phyloP scores from a whole-genome alignment of 2,113 vertebrate species.

The Bostrychus sinensis region DNA sequence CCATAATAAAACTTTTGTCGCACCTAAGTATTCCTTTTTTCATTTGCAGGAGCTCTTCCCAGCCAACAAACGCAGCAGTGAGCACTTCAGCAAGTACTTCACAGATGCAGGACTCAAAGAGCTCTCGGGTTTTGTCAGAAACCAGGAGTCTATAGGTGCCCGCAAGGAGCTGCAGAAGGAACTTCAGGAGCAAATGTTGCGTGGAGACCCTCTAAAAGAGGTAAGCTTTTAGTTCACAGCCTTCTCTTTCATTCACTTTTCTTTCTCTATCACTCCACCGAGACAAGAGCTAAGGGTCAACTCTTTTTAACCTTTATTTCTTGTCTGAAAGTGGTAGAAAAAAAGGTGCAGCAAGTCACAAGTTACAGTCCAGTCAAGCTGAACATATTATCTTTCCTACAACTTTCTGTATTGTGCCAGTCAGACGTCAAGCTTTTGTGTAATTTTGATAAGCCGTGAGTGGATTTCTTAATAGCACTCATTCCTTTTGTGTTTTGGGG shows the following conservation, averaged over 20 bases:
- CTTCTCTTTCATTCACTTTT: not conserved
- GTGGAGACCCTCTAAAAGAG: conserved; percentile 92
- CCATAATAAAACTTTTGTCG: not conserved
- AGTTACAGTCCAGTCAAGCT: conserved; percentile 34
- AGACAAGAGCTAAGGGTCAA: conserved; percentile 2
- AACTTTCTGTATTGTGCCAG: conserved; percentile 12
- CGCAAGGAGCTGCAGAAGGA: conserved; percentile 97
- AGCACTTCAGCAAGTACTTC: conserved; percentile 98
- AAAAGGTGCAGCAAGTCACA: conserved; percentile 28
- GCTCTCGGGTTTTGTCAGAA: conserved; percentile 92
- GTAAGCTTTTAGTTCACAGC: conserved; percentile 69
- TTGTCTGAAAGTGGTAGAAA: conserved; percentile 21
- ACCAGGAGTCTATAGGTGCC: conserved; percentile 94
- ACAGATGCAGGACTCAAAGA: conserved; percentile 94
- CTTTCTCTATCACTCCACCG: not conserved
- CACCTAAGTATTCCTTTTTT: conserved; percentile 35
- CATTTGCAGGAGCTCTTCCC: conserved; percentile 96
- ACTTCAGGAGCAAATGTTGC: conserved; percentile 94
- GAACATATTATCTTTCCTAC: conserved; percentile 28
- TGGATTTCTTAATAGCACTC: conserved; percentile 5
- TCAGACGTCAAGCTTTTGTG: conserved; percentile 3
- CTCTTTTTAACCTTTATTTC: conserved; percentile 31
- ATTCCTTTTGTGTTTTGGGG: not conserved
- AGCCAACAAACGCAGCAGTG: conserved; percentile 94
- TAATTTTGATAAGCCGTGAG: conserved; percentile 24